phyloP scores from a whole-genome alignment of 2,888 invertebrate species.

The Caenorhabditis parvicauda region DNA sequence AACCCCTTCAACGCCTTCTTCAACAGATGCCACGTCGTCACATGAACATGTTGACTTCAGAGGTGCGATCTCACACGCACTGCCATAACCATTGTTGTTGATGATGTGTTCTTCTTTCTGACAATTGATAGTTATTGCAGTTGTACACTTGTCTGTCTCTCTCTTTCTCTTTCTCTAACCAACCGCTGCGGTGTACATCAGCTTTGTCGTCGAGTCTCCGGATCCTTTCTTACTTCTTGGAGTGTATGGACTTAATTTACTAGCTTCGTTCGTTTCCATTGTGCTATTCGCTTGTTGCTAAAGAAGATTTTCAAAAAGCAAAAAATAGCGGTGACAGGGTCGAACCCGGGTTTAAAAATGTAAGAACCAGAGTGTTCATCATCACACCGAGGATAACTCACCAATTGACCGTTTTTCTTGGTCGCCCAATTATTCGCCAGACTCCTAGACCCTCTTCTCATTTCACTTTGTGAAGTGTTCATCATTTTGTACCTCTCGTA shows the following conservation, averaged over 20 bases:
- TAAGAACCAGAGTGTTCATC: neutral
- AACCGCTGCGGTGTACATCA: conserved; percentile 20
- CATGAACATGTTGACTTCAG: too few species aligned
- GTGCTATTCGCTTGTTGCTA: neutral
- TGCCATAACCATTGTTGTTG: too few species aligned
- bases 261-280: conserved; percentile 10
- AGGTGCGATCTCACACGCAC: too few species aligned
- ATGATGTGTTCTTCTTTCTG: too few species aligned
- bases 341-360: neutral
- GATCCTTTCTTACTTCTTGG: conserved; percentile 37
- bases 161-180: neutral
- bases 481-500: conserved; percentile 56
- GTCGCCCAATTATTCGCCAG: conserved; percentile 52
- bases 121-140: too few species aligned
- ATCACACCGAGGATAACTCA: neutral
- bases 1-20: too few species aligned
- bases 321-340: too few species aligned
- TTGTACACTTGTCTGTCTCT: too few species aligned
- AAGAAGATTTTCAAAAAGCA: too few species aligned
- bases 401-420: conserved; percentile 23
- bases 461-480: conserved; percentile 51
- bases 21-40: too few species aligned
- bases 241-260: conserved; percentile 25
- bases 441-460: conserved; percentile 58
- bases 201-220: conserved; percentile 40